phyloP scores from a whole-genome alignment of 2,113 vertebrate genomes.

The Argyrosomus japonicus region DNA sequence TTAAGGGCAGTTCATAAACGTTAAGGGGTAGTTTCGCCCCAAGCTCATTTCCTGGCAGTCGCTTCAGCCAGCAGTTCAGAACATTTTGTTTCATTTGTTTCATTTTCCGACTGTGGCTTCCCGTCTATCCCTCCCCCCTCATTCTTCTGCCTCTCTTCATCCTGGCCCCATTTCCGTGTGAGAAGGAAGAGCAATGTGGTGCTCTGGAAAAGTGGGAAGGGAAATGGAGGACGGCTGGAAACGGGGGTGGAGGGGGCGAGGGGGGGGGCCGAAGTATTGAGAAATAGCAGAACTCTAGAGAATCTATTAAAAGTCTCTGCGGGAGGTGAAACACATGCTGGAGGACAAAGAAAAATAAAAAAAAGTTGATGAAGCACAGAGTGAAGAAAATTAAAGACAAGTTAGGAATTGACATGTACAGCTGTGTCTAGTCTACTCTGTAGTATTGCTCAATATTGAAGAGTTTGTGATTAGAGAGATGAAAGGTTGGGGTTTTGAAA shows the following conservation, averaged over 20 bases:
- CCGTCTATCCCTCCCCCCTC: conserved; percentile 76
- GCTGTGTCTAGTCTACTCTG: background rate
- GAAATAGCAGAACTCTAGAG: conserved; percentile 46
- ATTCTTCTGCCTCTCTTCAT: conserved; percentile 58
- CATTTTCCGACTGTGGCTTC: conserved; percentile 76
- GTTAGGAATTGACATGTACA: background rate
- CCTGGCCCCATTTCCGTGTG: conserved; percentile 55
- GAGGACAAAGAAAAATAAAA: background rate
- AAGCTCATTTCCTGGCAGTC: conserved; percentile 73
- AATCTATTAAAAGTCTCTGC: conserved; percentile 22
- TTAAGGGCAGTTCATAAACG: conserved; percentile 36
- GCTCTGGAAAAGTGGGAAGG: conserved; percentile 54
- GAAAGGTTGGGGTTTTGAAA: conserved; percentile 25
- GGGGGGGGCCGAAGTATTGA: background rate
- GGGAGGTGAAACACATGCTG: conserved; percentile 15
- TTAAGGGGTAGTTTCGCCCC: conserved; percentile 16
- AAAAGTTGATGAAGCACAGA: background rate
- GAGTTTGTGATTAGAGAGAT: conserved; percentile 17
- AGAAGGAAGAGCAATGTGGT: conserved; percentile 61
- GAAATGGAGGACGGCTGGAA: conserved; percentile 19
- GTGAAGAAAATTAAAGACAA: background rate
- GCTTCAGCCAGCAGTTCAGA: conserved; percentile 56
- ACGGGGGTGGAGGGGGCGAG: background rate
- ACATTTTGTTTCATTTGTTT: conserved; percentile 79
- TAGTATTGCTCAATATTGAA: conserved; percentile 46